Conservation (phyloP, 2,888 invertebrate species). For the Gastracanthus pulcherrimus region DNA sequence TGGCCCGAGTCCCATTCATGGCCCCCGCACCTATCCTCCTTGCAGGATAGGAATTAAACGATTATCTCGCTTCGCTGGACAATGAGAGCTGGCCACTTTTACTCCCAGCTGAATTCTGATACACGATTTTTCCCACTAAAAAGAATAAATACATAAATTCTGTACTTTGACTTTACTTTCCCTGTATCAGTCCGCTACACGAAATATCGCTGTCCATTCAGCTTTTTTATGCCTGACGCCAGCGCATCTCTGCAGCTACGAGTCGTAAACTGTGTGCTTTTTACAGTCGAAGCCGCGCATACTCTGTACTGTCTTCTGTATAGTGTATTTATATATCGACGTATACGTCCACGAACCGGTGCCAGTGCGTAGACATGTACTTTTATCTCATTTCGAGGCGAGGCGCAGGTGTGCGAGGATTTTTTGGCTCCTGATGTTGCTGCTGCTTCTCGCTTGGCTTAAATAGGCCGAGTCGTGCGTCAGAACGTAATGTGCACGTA, state of each 20-base stretch:
- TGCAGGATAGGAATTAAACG: background rate
- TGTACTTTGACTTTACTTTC: no score
- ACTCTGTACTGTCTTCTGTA: no score
- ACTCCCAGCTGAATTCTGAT: no score
- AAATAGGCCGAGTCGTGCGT: no score
- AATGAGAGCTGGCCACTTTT: background rate
- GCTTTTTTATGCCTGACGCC: background rate
- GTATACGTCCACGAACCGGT: background rate
- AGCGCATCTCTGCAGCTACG: background rate
- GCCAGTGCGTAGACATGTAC: background rate
- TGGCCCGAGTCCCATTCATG: background rate
- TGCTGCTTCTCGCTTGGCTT: no score
- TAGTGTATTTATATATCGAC: no score
- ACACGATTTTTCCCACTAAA: no score
- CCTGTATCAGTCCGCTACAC: background rate
- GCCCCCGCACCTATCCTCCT: background rate
- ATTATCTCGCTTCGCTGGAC: background rate
- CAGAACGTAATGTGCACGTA: no score
- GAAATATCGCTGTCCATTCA: background rate
- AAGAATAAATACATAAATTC: no score
- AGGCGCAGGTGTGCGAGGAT: background rate
- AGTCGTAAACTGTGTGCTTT: background rate
- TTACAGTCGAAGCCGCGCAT: background rate
- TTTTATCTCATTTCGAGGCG: background rate
- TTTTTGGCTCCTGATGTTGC: background rate